Conservation (phyloP, 2,888 invertebrate genomes). For the Suillia variegata region DNA sequence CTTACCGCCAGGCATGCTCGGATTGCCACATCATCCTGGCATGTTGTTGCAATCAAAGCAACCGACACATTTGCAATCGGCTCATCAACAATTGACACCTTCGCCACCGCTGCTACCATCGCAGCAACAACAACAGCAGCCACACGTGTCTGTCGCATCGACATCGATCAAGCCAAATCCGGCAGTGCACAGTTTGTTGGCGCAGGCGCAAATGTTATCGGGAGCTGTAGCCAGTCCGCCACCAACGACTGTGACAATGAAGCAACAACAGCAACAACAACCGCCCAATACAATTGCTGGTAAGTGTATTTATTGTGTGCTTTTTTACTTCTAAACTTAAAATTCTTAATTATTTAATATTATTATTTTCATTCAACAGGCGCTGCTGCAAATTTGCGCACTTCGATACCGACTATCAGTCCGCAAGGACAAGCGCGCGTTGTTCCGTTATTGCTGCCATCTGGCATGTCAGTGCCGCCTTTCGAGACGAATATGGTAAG, state of each 20-base stretch:
- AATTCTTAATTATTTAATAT: not conserved
- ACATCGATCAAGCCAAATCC: constrained; percentile 50
- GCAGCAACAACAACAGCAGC: constrained; percentile 35
- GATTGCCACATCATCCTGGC: constrained; percentile 43
- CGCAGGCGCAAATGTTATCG: constrained; percentile 58
- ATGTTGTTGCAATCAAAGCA: constrained; percentile 48
- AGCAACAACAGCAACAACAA: constrained; percentile 41
- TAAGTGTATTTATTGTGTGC: not conserved
- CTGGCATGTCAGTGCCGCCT: constrained; percentile 67
- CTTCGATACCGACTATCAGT: constrained; percentile 68
- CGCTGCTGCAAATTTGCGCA: constrained; percentile 63
- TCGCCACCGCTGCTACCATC: constrained; percentile 55
- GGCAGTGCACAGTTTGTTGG: constrained; percentile 47
- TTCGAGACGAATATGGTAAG: constrained; percentile 77
- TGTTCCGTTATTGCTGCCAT: constrained; percentile 62
- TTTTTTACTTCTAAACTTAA: too few species aligned
- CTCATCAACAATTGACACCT: constrained; percentile 48
- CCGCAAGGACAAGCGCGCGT: constrained; percentile 68
- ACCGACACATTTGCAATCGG: constrained; percentile 49
- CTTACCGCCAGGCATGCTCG: constrained; percentile 47
- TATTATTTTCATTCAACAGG: constrained; percentile 26
- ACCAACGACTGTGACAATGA: constrained; percentile 42
- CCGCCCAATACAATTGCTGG: constrained; percentile 48
- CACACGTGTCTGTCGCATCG: constrained; percentile 24
- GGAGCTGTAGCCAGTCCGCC: constrained; percentile 67